Conservation (phyloP, 2,797 vertebrate species). For the Salmo trutta region DNA sequence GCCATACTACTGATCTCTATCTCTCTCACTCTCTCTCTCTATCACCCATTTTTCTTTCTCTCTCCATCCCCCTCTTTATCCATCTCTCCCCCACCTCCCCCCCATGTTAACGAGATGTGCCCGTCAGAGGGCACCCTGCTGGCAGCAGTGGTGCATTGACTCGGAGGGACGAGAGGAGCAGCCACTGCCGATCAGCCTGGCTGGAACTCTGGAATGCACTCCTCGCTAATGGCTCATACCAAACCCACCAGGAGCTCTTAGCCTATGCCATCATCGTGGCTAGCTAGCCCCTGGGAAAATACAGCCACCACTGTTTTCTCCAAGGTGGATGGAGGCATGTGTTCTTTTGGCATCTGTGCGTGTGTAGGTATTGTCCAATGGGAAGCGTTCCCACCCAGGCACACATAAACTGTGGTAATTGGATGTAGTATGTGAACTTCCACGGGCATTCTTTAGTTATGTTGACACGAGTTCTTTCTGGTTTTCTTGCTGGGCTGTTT, state of each 20-base stretch:
- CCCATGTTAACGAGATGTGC: conserved; percentile 71
- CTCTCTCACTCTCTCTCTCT: too few species aligned
- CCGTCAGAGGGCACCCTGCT: conserved; percentile 75
- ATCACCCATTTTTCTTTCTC: too few species aligned
- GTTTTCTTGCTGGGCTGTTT: not conserved
- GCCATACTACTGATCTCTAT: too few species aligned
- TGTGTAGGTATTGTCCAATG: not conserved
- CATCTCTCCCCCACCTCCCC: conserved; percentile 43
- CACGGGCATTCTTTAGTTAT: not conserved
- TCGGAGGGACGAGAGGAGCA: conserved; percentile 66
- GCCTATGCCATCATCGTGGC: conserved; percentile 2
- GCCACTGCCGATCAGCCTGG: conserved; percentile 74
- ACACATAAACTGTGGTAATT: not conserved
- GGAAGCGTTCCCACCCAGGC: not conserved
- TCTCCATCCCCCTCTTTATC: not conserved
- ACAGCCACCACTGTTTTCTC: not conserved
- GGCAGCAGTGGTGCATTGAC: conserved; percentile 62
- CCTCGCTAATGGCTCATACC: conserved; percentile 46
- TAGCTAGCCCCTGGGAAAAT: not conserved
- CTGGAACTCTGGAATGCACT: conserved; percentile 76
- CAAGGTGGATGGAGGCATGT: not conserved
- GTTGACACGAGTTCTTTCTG: not conserved
- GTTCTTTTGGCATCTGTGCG: not conserved
- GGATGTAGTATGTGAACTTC: not conserved
- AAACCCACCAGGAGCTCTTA: conserved; percentile 51